Percentiles rank a stretch among this genome's conserved stretches.
Conservation (phyloP, 2,797 vertebrate genomes). For the Spatula versicolor region DNA sequence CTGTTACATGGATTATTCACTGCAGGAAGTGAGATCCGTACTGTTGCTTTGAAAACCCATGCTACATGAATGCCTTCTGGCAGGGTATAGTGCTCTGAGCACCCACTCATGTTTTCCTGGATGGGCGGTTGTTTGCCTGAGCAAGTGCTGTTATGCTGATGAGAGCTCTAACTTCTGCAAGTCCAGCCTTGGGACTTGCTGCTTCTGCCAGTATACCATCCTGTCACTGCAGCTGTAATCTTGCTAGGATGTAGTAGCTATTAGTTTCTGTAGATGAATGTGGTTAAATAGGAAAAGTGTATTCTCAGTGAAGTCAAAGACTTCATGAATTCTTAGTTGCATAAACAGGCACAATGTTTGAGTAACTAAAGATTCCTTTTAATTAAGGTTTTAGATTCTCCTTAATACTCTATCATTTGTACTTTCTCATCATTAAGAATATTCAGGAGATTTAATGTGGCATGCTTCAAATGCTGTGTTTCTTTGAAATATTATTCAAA, state of each 20-base stretch:
- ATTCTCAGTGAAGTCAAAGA: background rate
- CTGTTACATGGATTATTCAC: background rate
- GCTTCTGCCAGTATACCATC: background rate
- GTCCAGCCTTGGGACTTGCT: background rate
- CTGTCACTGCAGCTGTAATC: background rate
- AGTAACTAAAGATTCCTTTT: background rate
- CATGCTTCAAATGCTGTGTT: background rate
- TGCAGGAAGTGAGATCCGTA: background rate
- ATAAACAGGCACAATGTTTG: background rate
- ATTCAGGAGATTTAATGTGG: background rate
- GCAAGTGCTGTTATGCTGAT: background rate
- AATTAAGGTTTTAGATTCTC: background rate
- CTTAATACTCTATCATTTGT: background rate
- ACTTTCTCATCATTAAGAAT: background rate
- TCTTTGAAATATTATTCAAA: background rate
- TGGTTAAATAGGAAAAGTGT: background rate
- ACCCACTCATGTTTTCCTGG: background rate
- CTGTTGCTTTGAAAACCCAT: background rate
- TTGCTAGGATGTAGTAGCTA: background rate
- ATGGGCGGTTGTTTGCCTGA: background rate
- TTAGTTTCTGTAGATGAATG: background rate
- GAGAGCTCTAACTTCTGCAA: background rate
- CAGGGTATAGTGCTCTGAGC: background rate
- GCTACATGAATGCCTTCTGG: background rate
- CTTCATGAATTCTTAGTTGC: background rate